Base-by-base conservation (phyloP, 2,113 vertebrate genomes). In the Salvator merianae region DNA sequence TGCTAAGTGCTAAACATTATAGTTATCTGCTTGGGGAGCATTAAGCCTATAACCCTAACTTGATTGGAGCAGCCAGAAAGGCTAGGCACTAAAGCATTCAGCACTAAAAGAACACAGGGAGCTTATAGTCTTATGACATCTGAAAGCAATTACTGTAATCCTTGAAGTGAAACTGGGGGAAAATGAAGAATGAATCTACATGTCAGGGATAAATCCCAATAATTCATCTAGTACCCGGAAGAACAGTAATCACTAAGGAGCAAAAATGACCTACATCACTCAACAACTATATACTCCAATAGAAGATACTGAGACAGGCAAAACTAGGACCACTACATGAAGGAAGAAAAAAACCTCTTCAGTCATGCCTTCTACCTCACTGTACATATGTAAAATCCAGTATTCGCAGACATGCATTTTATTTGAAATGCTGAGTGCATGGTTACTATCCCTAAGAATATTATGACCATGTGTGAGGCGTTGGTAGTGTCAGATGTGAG, bases 21-120 rank as follows among this genome's bases (percentile, higher is more conserved):
- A 77, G 43, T 68, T 53, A 34, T 63, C 66, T 89, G 72, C 50
- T 88, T 78, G 18, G 40, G 76, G 78, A 66, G 47, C 73, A 69
- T 55, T 68, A 59, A 77, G 32, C 75, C 47, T 22, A 77, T 59
- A 77, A 77, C 74, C 63, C 65, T 38, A 76, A 59, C 47, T 69
- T 69, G 65, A 70, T 40, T 77, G 74, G 34, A 40, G 36, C 13
- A 20, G 26, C 55, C 28, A 84, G 34, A 40, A 84, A 84, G 53
- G 50, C 34, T 55, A 53, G 30, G 28, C 26, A 69, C 40, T 83
- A 59, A 83, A 84, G 55, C 50, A n/a, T 14, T 70, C 47, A 84
- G 36, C 18, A 22, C 12, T 40, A 59, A 47, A 73, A 77, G 32
- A 77, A 77, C 81, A 83, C 24, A 12, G 38, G 32, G 43, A 69